Conservation (phyloP, 2,888 invertebrate species). For the Darwinula stevensoni region DNA sequence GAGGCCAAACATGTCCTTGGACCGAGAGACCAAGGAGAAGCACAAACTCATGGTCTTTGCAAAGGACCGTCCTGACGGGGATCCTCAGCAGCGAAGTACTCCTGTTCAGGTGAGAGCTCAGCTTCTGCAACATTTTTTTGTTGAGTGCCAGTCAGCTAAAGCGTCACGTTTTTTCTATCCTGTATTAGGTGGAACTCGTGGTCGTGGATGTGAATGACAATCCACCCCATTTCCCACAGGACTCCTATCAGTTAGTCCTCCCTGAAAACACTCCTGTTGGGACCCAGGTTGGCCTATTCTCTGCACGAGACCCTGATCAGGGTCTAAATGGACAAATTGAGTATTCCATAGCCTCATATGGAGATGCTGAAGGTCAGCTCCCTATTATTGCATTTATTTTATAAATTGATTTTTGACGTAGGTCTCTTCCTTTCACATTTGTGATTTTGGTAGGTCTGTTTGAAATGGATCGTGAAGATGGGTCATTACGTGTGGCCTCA, state of each 20-base stretch:
- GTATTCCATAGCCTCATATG: background rate
- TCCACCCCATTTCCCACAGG: background rate
- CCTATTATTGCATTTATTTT: background rate
- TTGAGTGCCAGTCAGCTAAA: too few relatives aligned
- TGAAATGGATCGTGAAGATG: too few relatives aligned
- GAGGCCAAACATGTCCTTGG: background rate
- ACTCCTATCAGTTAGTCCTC: background rate
- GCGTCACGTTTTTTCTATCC: background rate
- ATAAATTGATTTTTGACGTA: background rate
- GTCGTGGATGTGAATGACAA: slow-evolving; percentile 1
- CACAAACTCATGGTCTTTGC: background rate
- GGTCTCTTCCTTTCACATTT: too few relatives aligned
- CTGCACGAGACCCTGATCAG: background rate
- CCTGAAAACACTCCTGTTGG: background rate
- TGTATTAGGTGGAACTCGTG: background rate
- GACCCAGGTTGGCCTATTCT: background rate
- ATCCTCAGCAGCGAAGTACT: background rate
- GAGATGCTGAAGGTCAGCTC: background rate
- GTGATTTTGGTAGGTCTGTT: too few relatives aligned
- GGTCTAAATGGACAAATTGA: background rate
- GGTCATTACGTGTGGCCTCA: too few relatives aligned
- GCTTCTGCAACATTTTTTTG: background rate
- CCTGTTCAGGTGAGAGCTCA: background rate
- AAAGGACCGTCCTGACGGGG: background rate
- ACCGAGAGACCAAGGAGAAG: background rate